Percentiles rank a stretch among this genome's conserved stretches.
phyloP scores from a whole-genome alignment of 2,797 vertebrate genomes.

The Anguilla pacifica region DNA sequence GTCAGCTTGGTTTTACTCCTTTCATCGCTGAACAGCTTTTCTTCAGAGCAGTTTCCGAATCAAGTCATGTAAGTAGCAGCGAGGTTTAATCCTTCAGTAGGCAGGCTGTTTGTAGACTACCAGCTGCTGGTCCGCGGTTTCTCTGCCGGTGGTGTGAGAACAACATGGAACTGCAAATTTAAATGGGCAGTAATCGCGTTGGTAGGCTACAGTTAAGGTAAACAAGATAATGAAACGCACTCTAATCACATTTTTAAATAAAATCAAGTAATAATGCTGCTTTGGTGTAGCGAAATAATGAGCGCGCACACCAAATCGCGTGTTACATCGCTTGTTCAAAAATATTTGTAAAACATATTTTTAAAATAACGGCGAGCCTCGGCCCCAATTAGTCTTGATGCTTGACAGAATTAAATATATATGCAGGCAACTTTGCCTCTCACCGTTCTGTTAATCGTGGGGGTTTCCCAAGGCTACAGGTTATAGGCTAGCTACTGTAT shows the following conservation, averaged over 20 bases:
- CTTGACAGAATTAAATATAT: background rate
- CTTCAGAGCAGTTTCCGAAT: constrained; percentile 87
- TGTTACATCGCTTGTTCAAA: background rate
- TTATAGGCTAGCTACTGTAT: background rate
- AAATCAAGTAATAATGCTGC: background rate
- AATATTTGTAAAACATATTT: background rate
- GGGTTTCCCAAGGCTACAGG: constrained; percentile 16
- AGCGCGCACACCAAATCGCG: background rate
- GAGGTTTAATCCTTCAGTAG: constrained; percentile 45
- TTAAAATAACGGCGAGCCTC: background rate
- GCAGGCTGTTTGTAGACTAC: constrained; percentile 7
- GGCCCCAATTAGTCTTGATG: background rate
- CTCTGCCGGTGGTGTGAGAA: background rate
- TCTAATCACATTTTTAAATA: background rate
- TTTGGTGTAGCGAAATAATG: background rate
- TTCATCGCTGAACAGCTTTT: constrained; percentile 67
- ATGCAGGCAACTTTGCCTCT: constrained; percentile 23
- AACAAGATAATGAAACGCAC: background rate
- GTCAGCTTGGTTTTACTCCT: constrained; percentile 80
- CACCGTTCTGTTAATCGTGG: constrained; percentile 3
- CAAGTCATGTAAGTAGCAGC: constrained; percentile 85
- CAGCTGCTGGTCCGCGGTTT: constrained; percentile 25
- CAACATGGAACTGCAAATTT: background rate
- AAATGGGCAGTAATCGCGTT: background rate
- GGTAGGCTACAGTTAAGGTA: background rate